phyloP scores from a whole-genome alignment of 2,797 vertebrate species.

The Sebastes vulpes region DNA sequence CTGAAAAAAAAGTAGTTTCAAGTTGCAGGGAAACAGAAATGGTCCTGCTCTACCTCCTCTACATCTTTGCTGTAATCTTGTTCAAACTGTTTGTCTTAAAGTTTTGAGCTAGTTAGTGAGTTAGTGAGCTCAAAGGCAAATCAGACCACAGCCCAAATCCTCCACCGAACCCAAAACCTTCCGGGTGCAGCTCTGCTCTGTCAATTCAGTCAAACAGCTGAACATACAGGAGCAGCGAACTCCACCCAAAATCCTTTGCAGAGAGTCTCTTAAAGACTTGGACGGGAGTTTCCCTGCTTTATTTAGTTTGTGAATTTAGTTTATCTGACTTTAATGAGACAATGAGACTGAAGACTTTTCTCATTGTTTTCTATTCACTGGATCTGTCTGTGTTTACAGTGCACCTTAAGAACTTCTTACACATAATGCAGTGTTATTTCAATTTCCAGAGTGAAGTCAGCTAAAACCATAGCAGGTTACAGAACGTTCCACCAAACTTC shows the following conservation, averaged over 20 bases:
- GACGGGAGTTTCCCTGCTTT: constrained; percentile 65
- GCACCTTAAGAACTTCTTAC: background rate
- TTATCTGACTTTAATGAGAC: constrained; percentile 41
- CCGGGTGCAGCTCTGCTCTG: constrained; percentile 13
- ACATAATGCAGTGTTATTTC: background rate
- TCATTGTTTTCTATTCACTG: constrained; percentile 24
- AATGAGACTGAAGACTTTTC: constrained; percentile 36
- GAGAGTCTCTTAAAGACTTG: background rate
- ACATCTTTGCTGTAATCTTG: constrained; percentile 22
- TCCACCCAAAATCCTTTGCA: constrained; percentile 61
- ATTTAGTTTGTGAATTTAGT: constrained; percentile 43
- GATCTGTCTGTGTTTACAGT: background rate
- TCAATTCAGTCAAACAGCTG: constrained; percentile 31
- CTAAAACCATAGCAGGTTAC: background rate
- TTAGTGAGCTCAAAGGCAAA: constrained; percentile 24
- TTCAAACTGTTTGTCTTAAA: constrained; percentile 12
- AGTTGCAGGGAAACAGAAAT: background rate
- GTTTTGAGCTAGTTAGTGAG: constrained; percentile 18
- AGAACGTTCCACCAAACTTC: background rate
- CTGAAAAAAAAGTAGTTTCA: background rate
- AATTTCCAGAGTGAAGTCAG: background rate
- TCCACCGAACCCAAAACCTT: constrained; percentile 49
- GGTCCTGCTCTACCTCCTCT: background rate
- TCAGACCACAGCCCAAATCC: constrained; percentile 61
- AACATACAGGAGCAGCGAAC: constrained; percentile 40